These are phyloP conservation scores for Gymnobelideus leadbeateri DNA, from an alignment of 2,113 vertebrate species.

Conservation along the genomic window DNA sequence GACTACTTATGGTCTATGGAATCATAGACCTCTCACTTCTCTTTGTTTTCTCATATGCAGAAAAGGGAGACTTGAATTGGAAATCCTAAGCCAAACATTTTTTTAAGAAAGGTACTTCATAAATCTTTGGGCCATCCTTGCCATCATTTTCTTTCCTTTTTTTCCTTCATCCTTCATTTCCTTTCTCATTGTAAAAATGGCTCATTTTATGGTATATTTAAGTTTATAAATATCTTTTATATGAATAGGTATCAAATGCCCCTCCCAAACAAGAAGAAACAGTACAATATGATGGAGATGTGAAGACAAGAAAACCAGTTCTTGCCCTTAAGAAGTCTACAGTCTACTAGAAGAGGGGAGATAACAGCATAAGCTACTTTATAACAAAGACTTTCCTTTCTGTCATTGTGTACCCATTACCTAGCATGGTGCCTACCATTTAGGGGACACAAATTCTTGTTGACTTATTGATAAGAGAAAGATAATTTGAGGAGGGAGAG, in stretches of 20 bases:
- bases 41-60: neutral
- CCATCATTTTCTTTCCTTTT: neutral
- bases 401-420: neutral
- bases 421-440: neutral
- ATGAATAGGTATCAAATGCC: no score
- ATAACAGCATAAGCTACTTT: no score
- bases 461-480: neutral
- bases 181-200: neutral
- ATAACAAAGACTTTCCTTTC: neutral
- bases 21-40: neutral
- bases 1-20: neutral
- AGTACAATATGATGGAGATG: neutral
- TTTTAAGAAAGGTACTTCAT: neutral
- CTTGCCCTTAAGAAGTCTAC: neutral
- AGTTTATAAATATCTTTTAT: neutral
- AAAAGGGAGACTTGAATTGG: neutral
- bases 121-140: neutral
- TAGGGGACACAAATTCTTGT: neutral
- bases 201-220: neutral
- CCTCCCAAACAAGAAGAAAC: neutral
- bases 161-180: neutral
- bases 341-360: neutral
- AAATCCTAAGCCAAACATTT: neutral
- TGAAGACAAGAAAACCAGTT: neutral
- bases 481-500: neutral